Base-by-base conservation (phyloP, 2,888 invertebrate species). In the Tubiluchus corallicola region DNA sequence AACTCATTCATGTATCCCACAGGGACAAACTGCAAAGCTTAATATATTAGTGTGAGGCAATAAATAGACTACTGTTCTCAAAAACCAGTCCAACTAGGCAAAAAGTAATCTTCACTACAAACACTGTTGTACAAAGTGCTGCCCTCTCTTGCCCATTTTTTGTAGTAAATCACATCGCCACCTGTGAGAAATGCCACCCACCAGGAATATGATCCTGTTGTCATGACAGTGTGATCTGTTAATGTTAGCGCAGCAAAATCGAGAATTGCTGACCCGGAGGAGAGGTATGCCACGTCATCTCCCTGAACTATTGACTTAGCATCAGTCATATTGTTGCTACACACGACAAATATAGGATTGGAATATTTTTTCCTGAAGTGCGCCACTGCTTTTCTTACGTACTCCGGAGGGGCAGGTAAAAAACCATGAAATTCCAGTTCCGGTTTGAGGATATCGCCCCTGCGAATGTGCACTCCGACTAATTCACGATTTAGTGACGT, bases 231-330 rank as follows among this genome's bases (percentile, higher is more conserved):
- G 29, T 29, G 29, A n/a, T 29, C n/a, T 9, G 29, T 29, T 29
- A 29, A n/a, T n/a, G 29, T 29, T n/a, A 29, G 29, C 29, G n/a
- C 29, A n/a, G n/a, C n/a, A n/a, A 29, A 29, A 29, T 29, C 29
- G 9, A 29, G n/a, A n/a, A 29, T 29, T 9, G 29, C 29, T n/a
- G 29, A 29, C n/a, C 29, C 29, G 29, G 29, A 9, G 9, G 29
- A 29, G 29, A 29, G 9, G 29, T 9, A 29, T n/a, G n/a, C 29
- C 9, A 29, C 29, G 29, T 29, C n/a, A 9, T 9, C 29, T 9
- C 29, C 29, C 29, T 29, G 9, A 9, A 29, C 9, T n/a, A 9
- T 9, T n/a, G 9, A n/a, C 9, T n/a, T 9, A 9, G 29, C n/a
- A 9, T n/a, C 9, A 9, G 29, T n/a, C 29, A 29, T 29, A n/a